A percentile compares a stretch with the other conserved stretches of the same genome.
phyloP scores from a whole-genome alignment of 53 echinoderm and acorn worm genomes.

The Stichopus horrens region DNA sequence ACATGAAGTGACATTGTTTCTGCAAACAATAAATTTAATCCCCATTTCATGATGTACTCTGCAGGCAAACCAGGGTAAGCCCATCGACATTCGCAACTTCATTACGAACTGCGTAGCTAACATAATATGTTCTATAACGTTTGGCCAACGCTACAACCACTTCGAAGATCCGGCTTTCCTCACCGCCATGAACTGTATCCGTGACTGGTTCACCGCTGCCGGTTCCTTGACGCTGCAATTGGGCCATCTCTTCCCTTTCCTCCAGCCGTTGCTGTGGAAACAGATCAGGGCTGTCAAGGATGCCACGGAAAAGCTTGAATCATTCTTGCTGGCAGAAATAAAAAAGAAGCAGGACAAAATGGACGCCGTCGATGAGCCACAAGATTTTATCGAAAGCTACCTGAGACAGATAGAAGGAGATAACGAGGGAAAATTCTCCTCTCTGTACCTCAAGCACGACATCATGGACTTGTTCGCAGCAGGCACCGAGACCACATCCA shows the following conservation, averaged over 20 bases:
- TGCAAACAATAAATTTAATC: not conserved
- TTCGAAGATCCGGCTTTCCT: conserved; percentile 39
- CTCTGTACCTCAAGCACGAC: conserved; percentile 3
- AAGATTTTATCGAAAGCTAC: conserved; percentile 57
- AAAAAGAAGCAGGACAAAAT: conserved; percentile 43
- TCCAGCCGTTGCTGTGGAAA: not conserved
- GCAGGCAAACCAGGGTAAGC: conserved; percentile 11
- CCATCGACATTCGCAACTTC: conserved; percentile 23
- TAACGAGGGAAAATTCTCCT: conserved; percentile 7
- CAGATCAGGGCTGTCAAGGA: not conserved
- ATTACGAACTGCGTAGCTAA: conserved; percentile 47
- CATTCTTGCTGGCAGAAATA: conserved; percentile 37
- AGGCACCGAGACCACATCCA: conserved; percentile 47
- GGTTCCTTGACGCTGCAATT: not conserved
- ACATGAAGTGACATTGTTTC: not conserved
- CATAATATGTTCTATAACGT: conserved; percentile 47
- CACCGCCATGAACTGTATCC: not conserved
- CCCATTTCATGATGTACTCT: not conserved
- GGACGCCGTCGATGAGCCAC: conserved; percentile 44
- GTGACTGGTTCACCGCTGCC: conserved; percentile 22
- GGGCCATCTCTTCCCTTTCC: not conserved
- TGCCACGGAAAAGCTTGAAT: not conserved
- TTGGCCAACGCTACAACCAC: conserved; percentile 50
- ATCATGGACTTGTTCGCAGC: conserved; percentile 43
- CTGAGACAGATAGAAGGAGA: conserved; percentile 7